These are phyloP conservation scores for Tylochromis polylepis DNA, from an alignment of 2,113 vertebrate genomes.

Conservation along the genomic window DNA sequence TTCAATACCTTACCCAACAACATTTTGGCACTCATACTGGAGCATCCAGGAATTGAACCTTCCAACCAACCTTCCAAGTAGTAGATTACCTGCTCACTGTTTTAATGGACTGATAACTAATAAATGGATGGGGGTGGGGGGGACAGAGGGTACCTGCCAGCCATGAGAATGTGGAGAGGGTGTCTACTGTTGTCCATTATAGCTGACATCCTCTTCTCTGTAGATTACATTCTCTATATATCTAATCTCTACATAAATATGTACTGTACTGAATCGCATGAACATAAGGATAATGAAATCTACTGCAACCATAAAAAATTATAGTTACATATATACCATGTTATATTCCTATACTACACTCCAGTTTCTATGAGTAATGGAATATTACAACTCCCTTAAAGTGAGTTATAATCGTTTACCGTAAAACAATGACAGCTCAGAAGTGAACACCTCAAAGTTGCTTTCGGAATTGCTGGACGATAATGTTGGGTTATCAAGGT, in stretches of 20 bases:
- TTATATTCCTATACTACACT: not conserved
- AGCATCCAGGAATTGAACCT: not conserved
- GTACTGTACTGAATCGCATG: not conserved
- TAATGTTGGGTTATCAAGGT: not conserved
- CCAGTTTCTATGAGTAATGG: not conserved
- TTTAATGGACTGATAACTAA: not conserved
- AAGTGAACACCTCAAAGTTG: not conserved
- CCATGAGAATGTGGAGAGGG: not conserved
- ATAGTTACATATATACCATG: not conserved
- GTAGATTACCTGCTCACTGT: not conserved
- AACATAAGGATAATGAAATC: not conserved
- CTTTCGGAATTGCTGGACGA: not conserved
- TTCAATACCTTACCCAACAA: not conserved
- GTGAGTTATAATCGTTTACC: not conserved
- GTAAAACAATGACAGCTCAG: not conserved
- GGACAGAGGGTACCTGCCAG: not conserved
- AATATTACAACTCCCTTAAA: not conserved
- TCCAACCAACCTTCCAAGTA: not conserved
- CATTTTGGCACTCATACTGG: not conserved
- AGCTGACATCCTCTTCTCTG: not conserved
- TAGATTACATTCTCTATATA: not conserved
- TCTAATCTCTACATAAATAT: not conserved
- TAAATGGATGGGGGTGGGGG: not conserved
- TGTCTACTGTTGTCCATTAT: not conserved
- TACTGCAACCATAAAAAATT: not conserved